phyloP scores from a whole-genome alignment of 1,140 invertebrate species.

The Drosophila subpulchrella region DNA sequence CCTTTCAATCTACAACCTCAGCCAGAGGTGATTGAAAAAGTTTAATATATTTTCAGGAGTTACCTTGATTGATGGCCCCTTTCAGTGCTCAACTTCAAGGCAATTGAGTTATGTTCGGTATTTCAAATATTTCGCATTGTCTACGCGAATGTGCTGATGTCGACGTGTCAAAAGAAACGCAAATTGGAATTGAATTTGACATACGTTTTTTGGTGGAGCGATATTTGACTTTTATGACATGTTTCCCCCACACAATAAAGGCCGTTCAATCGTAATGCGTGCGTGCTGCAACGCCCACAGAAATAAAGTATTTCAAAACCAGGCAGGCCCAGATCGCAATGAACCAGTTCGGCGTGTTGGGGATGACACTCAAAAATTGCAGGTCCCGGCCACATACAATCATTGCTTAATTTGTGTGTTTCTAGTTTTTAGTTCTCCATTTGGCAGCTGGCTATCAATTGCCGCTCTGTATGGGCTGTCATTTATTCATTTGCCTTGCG shows the following conservation, averaged over 20 bases:
- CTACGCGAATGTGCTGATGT: slow-evolving; percentile 34
- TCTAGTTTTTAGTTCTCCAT: slow-evolving; percentile 53
- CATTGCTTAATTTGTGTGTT: slow-evolving; percentile 59
- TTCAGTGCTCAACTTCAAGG: slow-evolving; percentile 26
- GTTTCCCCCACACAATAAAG: slow-evolving; percentile 16
- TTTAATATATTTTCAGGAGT: slow-evolving; percentile 20
- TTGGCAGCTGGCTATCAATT: slow-evolving; percentile 61
- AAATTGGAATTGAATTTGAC: slow-evolving; percentile 54
- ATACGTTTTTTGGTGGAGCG: slow-evolving; percentile 15
- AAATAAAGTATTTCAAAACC: slow-evolving; percentile 39
- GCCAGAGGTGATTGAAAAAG: slow-evolving; percentile 3
- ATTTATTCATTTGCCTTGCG: slow-evolving; percentile 58
- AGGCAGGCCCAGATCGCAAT: slow-evolving; percentile 16
- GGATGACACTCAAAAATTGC: slow-evolving; percentile 36
- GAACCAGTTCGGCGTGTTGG: slow-evolving; percentile 29
- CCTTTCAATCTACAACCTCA: slow-evolving; percentile 1
- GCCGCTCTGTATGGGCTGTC: slow-evolving; percentile 44
- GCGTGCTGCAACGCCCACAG: slow-evolving; percentile 46
- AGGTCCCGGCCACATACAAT: slow-evolving; percentile 45
- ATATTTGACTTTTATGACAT: slow-evolving; percentile 62
- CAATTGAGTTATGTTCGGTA: slow-evolving; percentile 50
- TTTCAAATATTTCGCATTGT: slow-evolving; percentile 44
- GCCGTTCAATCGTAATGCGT: slow-evolving; percentile 34
- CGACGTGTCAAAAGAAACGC: slow-evolving; percentile 37
- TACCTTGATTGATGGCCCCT: slow-evolving; percentile 20